These are phyloP conservation scores for Cephalopachus bancanus DNA, from an alignment of 2,797 vertebrate genomes.

Conservation along the genomic window DNA sequence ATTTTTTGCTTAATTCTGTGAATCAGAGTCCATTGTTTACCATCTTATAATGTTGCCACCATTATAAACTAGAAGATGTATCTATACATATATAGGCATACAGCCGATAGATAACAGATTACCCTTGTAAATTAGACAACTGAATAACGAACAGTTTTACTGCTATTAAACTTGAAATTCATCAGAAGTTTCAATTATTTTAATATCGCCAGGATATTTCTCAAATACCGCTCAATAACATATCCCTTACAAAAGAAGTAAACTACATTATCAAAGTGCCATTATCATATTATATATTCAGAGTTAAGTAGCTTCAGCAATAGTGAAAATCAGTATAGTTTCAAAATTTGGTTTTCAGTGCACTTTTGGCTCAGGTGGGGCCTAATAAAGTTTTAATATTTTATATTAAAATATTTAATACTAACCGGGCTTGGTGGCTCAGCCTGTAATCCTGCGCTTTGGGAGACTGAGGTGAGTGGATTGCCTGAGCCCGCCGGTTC, in stretches of 20 bases:
- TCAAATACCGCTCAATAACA: background rate
- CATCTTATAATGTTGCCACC: background rate
- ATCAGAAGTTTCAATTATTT: background rate
- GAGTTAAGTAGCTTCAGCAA: background rate
- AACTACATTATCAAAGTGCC: background rate
- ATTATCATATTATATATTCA: background rate
- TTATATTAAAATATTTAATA: too few relatives aligned
- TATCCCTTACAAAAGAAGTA: background rate
- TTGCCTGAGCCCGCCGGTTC: too few relatives aligned
- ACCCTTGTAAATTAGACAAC: background rate
- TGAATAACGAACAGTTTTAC: background rate
- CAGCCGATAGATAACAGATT: background rate
- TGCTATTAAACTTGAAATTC: background rate
- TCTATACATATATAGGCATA: rapidly evolving
- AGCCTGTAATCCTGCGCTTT: too few relatives aligned
- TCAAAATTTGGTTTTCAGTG: background rate
- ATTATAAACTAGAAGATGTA: background rate
- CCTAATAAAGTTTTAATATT: background rate
- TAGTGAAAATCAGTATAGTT: background rate
- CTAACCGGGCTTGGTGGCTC: too few relatives aligned
- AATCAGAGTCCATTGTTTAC: background rate
- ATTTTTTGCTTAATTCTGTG: background rate
- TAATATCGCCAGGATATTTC: background rate
- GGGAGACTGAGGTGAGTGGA: too few relatives aligned
- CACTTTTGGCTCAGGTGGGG: background rate